Evolutionary conservation across 2,888 invertebrate species (phyloP).

Genomic region (Phanerotoma sp.): DNA sequence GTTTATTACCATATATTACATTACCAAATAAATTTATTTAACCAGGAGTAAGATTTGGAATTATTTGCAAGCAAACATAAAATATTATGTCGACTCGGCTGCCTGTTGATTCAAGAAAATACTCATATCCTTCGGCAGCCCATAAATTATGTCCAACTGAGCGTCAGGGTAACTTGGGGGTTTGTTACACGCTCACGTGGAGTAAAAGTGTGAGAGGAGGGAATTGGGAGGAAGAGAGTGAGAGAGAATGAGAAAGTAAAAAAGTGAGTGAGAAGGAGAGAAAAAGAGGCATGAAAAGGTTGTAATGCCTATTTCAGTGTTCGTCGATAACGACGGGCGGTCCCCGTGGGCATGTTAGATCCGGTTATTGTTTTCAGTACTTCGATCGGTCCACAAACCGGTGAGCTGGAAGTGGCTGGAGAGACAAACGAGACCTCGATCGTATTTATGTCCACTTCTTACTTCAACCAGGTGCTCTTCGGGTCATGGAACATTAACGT

Average conservation of each 20-base stretch:
- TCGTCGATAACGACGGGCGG: slow-evolving; percentile 25
- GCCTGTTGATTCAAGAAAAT: slow-evolving; percentile 9
- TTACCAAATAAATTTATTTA: no score
- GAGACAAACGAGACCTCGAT: slow-evolving; percentile 25
- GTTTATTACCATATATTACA: no score
- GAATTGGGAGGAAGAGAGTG: no score
- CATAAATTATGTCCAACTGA: slow-evolving; percentile 8
- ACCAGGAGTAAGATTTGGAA: background rate
- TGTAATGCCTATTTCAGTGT: slow-evolving; percentile 20
- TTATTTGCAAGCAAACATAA: slow-evolving; percentile 2
- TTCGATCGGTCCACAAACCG: background rate
- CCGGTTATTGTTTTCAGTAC: slow-evolving; percentile 24
- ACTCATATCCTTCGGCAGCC: slow-evolving; percentile 19
- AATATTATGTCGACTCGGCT: background rate
- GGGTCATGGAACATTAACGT: slow-evolving; percentile 2
- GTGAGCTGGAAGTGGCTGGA: slow-evolving; percentile 23
- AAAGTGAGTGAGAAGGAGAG: background rate
- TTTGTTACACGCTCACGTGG: no score
- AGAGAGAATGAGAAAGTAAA: no score
- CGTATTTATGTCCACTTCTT: slow-evolving; percentile 21
- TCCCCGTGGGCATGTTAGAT: slow-evolving; percentile 18
- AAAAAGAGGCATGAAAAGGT: slow-evolving; percentile 3
- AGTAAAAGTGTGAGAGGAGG: no score
- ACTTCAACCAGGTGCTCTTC: slow-evolving; percentile 9
- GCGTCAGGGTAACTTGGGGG: slow-evolving; percentile 4